phyloP scores from a whole-genome alignment of 1,140 invertebrate species.

The Phenacoccus solenopsis region DNA sequence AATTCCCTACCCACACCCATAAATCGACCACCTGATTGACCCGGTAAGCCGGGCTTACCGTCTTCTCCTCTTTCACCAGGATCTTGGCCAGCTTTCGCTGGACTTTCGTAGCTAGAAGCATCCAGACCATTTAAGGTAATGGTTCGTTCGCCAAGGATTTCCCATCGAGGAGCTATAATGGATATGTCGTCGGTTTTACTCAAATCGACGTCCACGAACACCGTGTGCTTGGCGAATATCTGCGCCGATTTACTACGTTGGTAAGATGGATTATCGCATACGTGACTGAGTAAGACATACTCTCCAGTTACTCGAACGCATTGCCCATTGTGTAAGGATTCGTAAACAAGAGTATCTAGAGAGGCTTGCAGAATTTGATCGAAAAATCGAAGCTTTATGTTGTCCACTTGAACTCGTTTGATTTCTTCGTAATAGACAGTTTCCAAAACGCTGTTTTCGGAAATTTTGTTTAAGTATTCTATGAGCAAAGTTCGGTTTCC shows the following conservation, averaged over 20 bases:
- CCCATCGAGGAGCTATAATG: slow-evolving; percentile 18
- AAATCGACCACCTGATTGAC: not conserved
- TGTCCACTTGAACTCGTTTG: not conserved
- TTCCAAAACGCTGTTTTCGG: not conserved
- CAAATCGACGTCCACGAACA: slow-evolving; percentile 13
- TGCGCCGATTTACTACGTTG: not conserved
- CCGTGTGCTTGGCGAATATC: slow-evolving; percentile 6
- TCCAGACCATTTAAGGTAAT: slow-evolving; percentile 18
- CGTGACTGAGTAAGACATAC: not conserved
- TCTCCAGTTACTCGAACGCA: not conserved
- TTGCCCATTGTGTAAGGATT: not conserved
- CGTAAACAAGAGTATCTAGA: not conserved
- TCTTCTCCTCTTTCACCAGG: not conserved
- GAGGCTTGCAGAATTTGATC: not conserved
- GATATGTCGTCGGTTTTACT: not conserved
- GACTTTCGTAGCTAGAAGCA: not conserved
- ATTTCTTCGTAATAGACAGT: not conserved
- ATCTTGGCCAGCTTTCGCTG: not conserved
- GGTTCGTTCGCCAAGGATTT: not conserved
- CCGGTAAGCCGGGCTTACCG: not conserved
- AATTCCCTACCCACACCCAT: not conserved
- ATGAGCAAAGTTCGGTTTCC: no score
- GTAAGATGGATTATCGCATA: not conserved
- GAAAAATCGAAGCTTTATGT: not conserved
- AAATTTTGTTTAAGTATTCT: not conserved